These are phyloP conservation scores for Buceros bicornis DNA, from an alignment of 2,797 vertebrate genomes.

Conservation along the genomic window DNA sequence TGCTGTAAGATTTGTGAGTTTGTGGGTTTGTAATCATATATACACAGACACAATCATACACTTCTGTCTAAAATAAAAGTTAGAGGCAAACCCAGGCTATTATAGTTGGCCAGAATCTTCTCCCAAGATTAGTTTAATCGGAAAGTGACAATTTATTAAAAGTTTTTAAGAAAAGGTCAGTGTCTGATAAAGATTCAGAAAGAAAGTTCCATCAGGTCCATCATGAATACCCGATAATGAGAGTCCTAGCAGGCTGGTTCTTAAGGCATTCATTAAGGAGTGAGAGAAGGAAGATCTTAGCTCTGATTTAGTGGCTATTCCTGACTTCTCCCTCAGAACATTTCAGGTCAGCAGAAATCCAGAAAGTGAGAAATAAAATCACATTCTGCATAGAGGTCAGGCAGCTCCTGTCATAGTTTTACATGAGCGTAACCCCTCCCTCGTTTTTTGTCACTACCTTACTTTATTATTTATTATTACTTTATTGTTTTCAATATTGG, in stretches of 20 bases:
- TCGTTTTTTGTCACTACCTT: background rate
- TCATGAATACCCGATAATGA: slow-evolving; percentile 36
- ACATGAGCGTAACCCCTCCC: background rate
- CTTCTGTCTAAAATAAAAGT: background rate
- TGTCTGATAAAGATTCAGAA: slow-evolving; percentile 15
- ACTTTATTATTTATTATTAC: no score
- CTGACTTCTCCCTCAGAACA: slow-evolving; percentile 1
- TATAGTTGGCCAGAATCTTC: background rate
- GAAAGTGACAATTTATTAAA: slow-evolving; percentile 26
- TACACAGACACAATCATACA: rapidly evolving
- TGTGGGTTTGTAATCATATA: no score
- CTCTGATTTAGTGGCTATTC: slow-evolving; percentile 3
- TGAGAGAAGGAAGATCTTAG: background rate
- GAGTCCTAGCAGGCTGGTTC: background rate
- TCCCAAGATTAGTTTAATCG: background rate
- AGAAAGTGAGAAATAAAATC: background rate
- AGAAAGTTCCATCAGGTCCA: slow-evolving; percentile 5
- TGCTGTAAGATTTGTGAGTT: background rate
- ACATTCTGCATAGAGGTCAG: background rate
- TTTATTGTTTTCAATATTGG: background rate
- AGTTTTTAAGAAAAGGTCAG: slow-evolving; percentile 36
- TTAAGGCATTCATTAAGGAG: background rate
- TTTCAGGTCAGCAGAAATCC: background rate
- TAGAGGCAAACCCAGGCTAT: background rate
- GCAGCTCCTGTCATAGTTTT: background rate